These are phyloP conservation scores for Papilio machaon DNA, from an alignment of 1,140 invertebrate genomes.

Conservation along the genomic window DNA sequence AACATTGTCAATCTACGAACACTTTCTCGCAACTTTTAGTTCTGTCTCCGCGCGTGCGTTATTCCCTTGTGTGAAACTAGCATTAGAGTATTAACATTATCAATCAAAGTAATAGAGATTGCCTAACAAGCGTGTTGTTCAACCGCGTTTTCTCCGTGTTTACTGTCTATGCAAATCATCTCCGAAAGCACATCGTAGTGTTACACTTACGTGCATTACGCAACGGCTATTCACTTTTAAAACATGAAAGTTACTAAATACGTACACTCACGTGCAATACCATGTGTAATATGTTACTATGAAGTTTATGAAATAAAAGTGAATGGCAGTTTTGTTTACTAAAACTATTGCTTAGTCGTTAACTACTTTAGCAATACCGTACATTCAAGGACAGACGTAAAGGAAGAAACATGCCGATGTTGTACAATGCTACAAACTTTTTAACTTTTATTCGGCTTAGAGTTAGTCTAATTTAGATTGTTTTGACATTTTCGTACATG, in stretches of 20 bases:
- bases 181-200: constrained; percentile 13
- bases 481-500: neutral
- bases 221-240: constrained; percentile 23
- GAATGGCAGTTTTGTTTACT: neutral
- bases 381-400: neutral
- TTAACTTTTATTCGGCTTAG: neutral
- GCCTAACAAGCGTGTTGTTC: neutral
- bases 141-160: constrained; percentile 7
- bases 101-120: constrained; percentile 18
- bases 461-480: neutral
- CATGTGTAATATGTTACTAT: neutral
- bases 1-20: no score
- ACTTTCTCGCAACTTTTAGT: no score
- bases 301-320: constrained; percentile 17
- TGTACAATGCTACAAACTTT: neutral
- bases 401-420: neutral
- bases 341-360: neutral
- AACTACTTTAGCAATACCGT: neutral
- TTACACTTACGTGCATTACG: constrained; percentile 34
- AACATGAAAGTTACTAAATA: constrained; percentile 32
- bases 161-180: constrained; percentile 29
- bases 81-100: constrained; percentile 12
- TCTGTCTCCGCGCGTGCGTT: neutral
- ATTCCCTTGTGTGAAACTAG: neutral
- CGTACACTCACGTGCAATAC: constrained; percentile 25